Conservation (phyloP, 2,113 vertebrate species). For the Mesocricetus auratus region DNA sequence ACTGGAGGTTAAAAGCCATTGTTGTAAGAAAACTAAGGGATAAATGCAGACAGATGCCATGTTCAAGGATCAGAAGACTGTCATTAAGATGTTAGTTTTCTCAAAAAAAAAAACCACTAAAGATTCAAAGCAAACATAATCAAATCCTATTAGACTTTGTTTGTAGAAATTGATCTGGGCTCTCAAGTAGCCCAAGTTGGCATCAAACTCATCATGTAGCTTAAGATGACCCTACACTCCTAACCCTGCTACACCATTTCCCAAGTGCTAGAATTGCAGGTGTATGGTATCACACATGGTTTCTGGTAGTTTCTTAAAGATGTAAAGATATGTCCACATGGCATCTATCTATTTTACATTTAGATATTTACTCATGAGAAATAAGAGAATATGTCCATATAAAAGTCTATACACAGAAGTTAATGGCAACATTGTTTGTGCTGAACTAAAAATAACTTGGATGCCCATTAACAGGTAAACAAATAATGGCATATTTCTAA, state of each 20-base stretch:
- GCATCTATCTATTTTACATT: background rate
- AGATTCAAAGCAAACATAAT: background rate
- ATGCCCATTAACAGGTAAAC: background rate
- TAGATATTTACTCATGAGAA: background rate
- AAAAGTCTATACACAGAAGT: background rate
- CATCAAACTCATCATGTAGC: background rate
- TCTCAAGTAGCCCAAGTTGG: background rate
- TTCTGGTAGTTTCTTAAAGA: conserved; percentile 6
- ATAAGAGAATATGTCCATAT: background rate
- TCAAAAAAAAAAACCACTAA: background rate
- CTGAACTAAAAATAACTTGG: background rate
- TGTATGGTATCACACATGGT: no score
- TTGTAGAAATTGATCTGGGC: background rate
- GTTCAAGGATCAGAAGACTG: background rate
- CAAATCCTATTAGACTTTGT: background rate
- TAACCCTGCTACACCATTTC: background rate
- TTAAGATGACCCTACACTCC: background rate
- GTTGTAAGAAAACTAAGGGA: background rate
- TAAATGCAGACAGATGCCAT: background rate
- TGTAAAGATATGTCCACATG: background rate
- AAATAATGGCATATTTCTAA: background rate
- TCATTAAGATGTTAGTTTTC: background rate
- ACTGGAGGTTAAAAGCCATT: background rate
- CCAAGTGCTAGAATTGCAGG: background rate
- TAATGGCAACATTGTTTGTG: background rate